phyloP scores from a whole-genome alignment of 2,113 vertebrate genomes.

The Silurus meridionalis region DNA sequence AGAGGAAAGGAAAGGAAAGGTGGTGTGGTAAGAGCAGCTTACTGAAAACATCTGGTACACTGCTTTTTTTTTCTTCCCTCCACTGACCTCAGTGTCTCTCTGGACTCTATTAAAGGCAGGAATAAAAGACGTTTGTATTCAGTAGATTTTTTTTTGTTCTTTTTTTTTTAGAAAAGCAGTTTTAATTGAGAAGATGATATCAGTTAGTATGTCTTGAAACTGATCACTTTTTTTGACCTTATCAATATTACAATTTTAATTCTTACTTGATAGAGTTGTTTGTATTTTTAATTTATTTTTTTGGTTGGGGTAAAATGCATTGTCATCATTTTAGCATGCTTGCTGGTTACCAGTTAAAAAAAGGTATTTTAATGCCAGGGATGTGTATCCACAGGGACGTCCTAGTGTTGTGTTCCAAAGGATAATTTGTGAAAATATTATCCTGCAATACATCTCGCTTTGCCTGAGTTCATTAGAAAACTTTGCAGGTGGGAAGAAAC shows the following conservation, averaged over 20 bases:
- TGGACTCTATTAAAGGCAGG: slow-evolving; percentile 12
- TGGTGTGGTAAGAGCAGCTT: slow-evolving; percentile 4
- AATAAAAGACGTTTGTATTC: slow-evolving; percentile 9
- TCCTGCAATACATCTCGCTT: neutral
- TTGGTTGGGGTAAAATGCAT: too few species aligned
- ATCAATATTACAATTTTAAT: neutral
- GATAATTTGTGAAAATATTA: neutral
- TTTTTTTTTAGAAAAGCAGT: neutral
- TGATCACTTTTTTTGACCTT: too few species aligned
- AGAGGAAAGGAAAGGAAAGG: slow-evolving; percentile 18
- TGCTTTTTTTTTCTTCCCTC: neutral
- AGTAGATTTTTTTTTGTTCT: neutral
- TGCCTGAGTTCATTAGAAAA: neutral
- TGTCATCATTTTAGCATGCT: neutral
- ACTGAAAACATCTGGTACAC: neutral
- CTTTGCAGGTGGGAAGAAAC: slow-evolving; percentile 11
- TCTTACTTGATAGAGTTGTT: neutral
- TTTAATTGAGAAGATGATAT: neutral
- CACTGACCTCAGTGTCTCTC: neutral
- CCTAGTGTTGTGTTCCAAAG: neutral
- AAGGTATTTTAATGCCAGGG: neutral
- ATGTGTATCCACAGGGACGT: neutral
- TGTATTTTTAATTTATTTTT: too few species aligned
- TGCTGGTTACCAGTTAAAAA: neutral
- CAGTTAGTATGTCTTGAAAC: neutral